These are phyloP conservation scores for Drosophila borealis DNA, from an alignment of 2,888 invertebrate species.

Conservation along the genomic window DNA sequence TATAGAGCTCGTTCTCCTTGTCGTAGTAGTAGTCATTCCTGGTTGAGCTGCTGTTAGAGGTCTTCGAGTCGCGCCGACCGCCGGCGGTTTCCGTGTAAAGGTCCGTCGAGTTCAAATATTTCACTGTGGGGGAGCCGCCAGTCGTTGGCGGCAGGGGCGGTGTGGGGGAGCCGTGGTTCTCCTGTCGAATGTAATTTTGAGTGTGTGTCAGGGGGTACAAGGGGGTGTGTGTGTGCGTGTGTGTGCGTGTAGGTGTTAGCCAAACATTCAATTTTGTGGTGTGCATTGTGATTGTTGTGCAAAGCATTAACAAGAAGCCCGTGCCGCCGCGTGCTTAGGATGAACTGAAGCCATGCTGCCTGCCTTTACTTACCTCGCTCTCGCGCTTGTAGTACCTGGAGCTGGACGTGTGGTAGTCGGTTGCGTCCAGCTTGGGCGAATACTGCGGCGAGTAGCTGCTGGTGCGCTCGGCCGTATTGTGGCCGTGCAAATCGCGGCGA, in stretches of 20 bases:
- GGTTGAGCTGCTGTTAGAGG: slow-evolving; percentile 72
- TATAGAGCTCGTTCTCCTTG: slow-evolving; percentile 84
- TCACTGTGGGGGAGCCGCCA: slow-evolving; percentile 78
- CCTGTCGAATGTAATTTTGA: slow-evolving; percentile 76
- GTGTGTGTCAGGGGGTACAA: slow-evolving; percentile 48
- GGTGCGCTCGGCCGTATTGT: slow-evolving; percentile 76
- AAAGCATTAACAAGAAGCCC: slow-evolving; percentile 52
- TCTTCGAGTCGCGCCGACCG: slow-evolving; percentile 81
- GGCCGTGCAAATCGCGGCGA: slow-evolving; percentile 73
- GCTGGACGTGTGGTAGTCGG: slow-evolving; percentile 82
- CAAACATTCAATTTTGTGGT: slow-evolving; percentile 67
- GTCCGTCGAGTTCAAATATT: slow-evolving; percentile 82
- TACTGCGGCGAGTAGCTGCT: slow-evolving; percentile 84
- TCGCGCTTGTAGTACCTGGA: slow-evolving; percentile 84
- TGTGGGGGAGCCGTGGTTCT: slow-evolving; percentile 76
- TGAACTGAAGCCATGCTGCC: neutral
- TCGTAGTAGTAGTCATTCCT: slow-evolving; percentile 84
- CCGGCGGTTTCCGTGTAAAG: slow-evolving; percentile 78
- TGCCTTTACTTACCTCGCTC: slow-evolving; percentile 81
- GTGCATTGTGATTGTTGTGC: slow-evolving; percentile 32
- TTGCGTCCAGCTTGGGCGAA: slow-evolving; percentile 82
- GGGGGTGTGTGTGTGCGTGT: slow-evolving; percentile 23
- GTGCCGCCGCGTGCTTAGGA: slow-evolving; percentile 44
- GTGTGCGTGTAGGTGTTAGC: slow-evolving; percentile 50
- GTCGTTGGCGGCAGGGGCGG: slow-evolving; percentile 64